Evolutionary conservation across 2,113 vertebrate species (phyloP).

Genomic region (Pseudopodoces humilis): DNA sequence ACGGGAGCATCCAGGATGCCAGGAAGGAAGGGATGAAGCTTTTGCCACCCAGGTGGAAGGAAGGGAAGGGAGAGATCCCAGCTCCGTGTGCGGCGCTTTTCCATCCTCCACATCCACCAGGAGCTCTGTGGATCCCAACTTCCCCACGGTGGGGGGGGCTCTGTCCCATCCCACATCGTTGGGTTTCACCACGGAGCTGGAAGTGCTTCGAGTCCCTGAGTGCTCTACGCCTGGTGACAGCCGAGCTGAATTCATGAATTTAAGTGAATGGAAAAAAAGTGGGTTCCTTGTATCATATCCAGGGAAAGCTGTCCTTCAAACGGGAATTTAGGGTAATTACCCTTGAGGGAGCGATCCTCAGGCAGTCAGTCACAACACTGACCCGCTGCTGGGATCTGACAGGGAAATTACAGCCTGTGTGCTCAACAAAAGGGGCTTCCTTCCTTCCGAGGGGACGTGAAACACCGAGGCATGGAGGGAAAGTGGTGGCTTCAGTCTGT

Average conservation of each 20-base stretch:
- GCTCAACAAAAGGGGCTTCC: constrained; percentile 74
- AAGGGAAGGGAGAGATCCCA: not conserved
- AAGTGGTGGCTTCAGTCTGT: constrained; percentile 48
- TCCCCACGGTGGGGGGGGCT: not conserved
- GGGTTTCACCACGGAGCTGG: not conserved
- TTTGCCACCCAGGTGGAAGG: constrained; percentile 34
- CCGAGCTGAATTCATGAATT: constrained; percentile 62
- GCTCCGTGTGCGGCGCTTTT: rapidly evolving
- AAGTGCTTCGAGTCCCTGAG: not conserved
- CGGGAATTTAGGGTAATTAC: constrained; percentile 82
- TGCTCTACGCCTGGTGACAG: constrained; percentile 46
- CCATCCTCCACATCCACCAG: rapidly evolving
- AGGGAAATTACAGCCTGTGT: constrained; percentile 80
- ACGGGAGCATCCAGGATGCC: not conserved
- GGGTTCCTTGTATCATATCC: constrained; percentile 73
- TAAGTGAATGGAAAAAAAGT: constrained; percentile 63
- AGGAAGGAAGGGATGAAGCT: not conserved
- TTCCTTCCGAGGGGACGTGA: constrained; percentile 53
- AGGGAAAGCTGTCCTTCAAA: constrained; percentile 81
- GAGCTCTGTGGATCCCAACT: not conserved
- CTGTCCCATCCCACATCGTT: not conserved
- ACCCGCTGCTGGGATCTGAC: constrained; percentile 79
- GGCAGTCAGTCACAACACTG: constrained; percentile 85
- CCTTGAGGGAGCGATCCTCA: constrained; percentile 79
- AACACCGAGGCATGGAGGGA: constrained; percentile 49